These are phyloP conservation scores for Hydroisotoma schaefferi DNA, from an alignment of 2,888 invertebrate genomes.

Conservation along the genomic window DNA sequence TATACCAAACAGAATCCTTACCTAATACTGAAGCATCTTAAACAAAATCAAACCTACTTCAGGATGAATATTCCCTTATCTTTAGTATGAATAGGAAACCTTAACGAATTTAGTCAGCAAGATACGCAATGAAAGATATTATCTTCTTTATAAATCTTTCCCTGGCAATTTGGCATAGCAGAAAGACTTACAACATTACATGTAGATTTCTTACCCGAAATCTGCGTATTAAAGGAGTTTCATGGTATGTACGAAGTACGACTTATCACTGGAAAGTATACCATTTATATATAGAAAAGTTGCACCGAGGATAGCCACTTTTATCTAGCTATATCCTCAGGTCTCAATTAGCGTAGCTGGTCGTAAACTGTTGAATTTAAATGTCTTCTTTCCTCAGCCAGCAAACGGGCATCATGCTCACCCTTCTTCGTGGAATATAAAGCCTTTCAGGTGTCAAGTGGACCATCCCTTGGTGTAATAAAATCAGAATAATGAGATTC, in stretches of 20 bases:
- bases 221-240: too few species aligned
- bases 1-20: too few species aligned
- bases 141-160: neutral
- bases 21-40: too few species aligned
- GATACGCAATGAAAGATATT: neutral
- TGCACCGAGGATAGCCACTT: neutral
- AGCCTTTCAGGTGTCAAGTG: constrained; percentile 14
- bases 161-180: neutral
- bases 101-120: neutral
- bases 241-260: too few species aligned
- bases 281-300: too few species aligned
- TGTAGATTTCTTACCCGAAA: too few species aligned
- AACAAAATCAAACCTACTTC: too few species aligned
- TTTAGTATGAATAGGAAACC: too few species aligned
- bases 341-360: constrained; percentile 6
- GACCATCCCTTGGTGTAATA: constrained; percentile 13
- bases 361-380: constrained; percentile 8
- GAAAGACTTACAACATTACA: neutral
- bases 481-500: constrained; percentile 13
- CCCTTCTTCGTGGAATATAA: neutral
- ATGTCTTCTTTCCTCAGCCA: neutral
- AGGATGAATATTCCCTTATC: too few species aligned
- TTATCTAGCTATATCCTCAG: neutral
- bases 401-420: constrained; percentile 2
- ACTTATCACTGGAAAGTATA: too few species aligned